Evolutionary conservation across 2,113 vertebrate species (phyloP).

Genomic region (Cottus gobio): DNA sequence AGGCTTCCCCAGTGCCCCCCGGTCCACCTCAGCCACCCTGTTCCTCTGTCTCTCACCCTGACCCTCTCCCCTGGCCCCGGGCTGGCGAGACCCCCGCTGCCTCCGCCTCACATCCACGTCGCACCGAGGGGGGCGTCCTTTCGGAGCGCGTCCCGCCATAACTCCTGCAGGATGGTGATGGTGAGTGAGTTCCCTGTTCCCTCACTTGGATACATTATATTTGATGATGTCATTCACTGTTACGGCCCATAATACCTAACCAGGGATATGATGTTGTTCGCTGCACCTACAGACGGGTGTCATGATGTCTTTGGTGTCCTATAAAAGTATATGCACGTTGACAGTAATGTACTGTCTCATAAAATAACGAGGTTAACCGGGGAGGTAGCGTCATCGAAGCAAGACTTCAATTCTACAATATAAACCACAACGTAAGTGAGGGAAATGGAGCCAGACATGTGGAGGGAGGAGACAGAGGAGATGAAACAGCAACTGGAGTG

Average conservation of each 20-base stretch:
- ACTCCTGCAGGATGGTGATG: slow-evolving; percentile 80
- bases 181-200: slow-evolving; percentile 67
- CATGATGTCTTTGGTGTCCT: slow-evolving; percentile 50
- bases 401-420: slow-evolving; percentile 42
- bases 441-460: slow-evolving; percentile 48
- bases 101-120: slow-evolving; percentile 61
- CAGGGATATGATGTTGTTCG: slow-evolving; percentile 43
- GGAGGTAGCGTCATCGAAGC: slow-evolving; percentile 34
- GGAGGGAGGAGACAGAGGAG: neutral
- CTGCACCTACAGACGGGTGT: slow-evolving; percentile 38
- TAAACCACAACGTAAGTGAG: slow-evolving; percentile 65
- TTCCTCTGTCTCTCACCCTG: slow-evolving; percentile 74
- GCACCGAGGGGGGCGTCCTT: slow-evolving; percentile 68
- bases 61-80: slow-evolving; percentile 57
- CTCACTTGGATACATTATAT: slow-evolving; percentile 53
- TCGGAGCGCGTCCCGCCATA: slow-evolving; percentile 55
- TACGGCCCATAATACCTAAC: slow-evolving; percentile 37
- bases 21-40: slow-evolving; percentile 79
- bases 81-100: slow-evolving; percentile 62
- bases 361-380: slow-evolving; percentile 58
- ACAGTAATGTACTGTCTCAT: slow-evolving; percentile 58
- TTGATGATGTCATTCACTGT: slow-evolving; percentile 39
- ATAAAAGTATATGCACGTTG: slow-evolving; percentile 56
- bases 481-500: slow-evolving; percentile 49
- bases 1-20: slow-evolving; percentile 81